Evolutionary conservation across 1,140 invertebrate genomes (phyloP).

Genomic region (Rhysida immarginata): DNA sequence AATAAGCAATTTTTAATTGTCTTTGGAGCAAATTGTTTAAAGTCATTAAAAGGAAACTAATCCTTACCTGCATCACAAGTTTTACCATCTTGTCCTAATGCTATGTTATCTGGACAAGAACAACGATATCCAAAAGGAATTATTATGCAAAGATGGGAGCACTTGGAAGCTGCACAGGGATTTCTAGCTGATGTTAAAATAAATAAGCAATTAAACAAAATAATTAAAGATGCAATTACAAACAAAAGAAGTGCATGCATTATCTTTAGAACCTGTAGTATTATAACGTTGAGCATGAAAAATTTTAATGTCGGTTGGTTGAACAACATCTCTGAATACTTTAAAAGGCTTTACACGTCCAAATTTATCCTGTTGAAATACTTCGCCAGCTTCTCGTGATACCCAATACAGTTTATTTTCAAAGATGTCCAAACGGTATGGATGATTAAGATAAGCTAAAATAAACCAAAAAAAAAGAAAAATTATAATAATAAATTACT

Average conservation of each 20-base stretch:
- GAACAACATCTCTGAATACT: slow-evolving; percentile 58
- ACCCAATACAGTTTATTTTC: slow-evolving; percentile 82
- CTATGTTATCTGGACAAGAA: slow-evolving; percentile 62
- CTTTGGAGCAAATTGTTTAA: no score
- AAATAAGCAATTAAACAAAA: background rate
- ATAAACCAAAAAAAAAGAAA: no score
- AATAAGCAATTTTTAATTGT: no score
- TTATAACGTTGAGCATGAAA: slow-evolving; percentile 61
- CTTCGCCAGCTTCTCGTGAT: slow-evolving; percentile 62
- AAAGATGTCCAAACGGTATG: slow-evolving; percentile 79
- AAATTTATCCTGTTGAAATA: slow-evolving; percentile 85
- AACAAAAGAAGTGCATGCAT: background rate
- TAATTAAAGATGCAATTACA: no score
- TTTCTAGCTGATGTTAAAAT: slow-evolving; percentile 28
- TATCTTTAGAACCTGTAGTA: slow-evolving; percentile 29
- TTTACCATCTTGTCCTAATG: slow-evolving; percentile 27
- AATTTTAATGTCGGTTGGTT: slow-evolving; percentile 62
- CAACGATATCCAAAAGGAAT: slow-evolving; percentile 73
- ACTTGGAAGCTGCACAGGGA: slow-evolving; percentile 50
- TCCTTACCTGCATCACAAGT: slow-evolving; percentile 54
- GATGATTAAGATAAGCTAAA: slow-evolving; percentile 51
- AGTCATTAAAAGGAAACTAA: no score
- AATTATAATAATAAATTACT: no score
- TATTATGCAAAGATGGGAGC: slow-evolving; percentile 79
- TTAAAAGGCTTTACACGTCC: slow-evolving; percentile 76